Conservation (phyloP, 1,140 invertebrate genomes). For the Maconellicoccus hirsutus region DNA sequence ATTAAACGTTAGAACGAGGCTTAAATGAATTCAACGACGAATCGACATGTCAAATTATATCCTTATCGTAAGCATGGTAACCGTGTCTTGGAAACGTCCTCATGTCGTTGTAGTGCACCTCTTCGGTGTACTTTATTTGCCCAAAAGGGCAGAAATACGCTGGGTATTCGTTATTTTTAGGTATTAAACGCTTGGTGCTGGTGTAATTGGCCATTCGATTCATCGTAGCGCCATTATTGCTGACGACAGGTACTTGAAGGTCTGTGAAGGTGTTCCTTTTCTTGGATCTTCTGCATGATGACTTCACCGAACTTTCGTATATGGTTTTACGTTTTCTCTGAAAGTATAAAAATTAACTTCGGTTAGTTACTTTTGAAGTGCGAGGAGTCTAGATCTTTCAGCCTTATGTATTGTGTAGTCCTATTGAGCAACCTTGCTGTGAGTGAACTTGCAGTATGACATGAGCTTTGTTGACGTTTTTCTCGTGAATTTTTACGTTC, state of each 20-base stretch:
- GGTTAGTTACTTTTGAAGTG: no score
- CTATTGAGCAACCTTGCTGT: no score
- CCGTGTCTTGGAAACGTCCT: slow-evolving; percentile 3
- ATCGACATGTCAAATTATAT: slow-evolving; percentile 7
- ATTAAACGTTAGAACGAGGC: slow-evolving; percentile 3
- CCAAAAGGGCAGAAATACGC: slow-evolving; percentile 28
- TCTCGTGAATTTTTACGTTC: no score
- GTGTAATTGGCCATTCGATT: slow-evolving; percentile 28
- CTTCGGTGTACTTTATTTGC: neutral
- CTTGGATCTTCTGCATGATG: slow-evolving; percentile 17
- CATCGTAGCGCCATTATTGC: slow-evolving; percentile 27
- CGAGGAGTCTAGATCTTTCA: no score
- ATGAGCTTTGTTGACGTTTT: no score
- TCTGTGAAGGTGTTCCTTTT: slow-evolving; percentile 25
- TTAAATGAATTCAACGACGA: neutral
- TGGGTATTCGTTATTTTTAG: neutral
- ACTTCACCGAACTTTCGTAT: slow-evolving; percentile 23
- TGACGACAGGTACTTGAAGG: slow-evolving; percentile 28
- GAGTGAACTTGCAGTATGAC: no score
- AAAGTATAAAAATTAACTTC: neutral
- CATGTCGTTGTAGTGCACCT: neutral
- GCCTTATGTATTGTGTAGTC: no score
- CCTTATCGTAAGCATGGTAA: slow-evolving; percentile 13
- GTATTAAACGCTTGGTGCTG: slow-evolving; percentile 24
- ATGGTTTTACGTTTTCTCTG: slow-evolving; percentile 26